Evolutionary conservation across 2,888 invertebrate species (phyloP), one percentile per base, ranked within the genome.

Genomic region (Leucozona laternaria): DNA sequence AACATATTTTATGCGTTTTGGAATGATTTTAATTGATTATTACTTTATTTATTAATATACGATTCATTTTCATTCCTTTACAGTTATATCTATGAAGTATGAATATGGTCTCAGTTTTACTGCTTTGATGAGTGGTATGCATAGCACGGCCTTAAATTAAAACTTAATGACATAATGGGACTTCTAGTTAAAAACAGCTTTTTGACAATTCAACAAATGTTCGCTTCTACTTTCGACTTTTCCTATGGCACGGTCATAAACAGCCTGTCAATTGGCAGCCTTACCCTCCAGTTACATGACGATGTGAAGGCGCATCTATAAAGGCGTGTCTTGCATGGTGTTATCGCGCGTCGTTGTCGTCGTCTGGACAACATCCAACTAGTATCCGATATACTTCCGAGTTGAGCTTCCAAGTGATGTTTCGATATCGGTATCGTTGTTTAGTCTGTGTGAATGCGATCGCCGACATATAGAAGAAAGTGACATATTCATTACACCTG

Each of bases 321-420:
- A 7, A 79, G 84, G 84, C 84, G 84, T 84, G 79, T 71, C 84
- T 31, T 31, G 31, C 31, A 31, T 31, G 17, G 58, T 77, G 62
- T 77, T 66, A 50, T 20, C 40, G n/a, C n/a, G n/a, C n/a, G n/a
- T n/a, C n/a, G n/a, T n/a, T n/a, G n/a, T n/a, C n/a, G n/a, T n/a
- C n/a, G 17, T 58, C 64, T 84, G 84, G 79, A 57, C 22, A 53
- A 28, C 57, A 28, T 57, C 80, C 84, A 84, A 76, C 70, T 71
- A 40, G 53, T 50, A 71, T 48, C 68, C 57, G 43, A 70, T 71
- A 34, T n/a, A 43, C 84, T 84, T 84, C 84, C 84, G 84, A 84
- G 84, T 79, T 71, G 76, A 28, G 57, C 58, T 64, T 84, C 84
- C 84, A 84, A 84, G 34, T 66, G 80, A 84, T 84, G 57, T 43